A percentile compares a stretch with the other conserved stretches of the same genome.
These are phyloP conservation scores for Polymixis flavicincta DNA, from an alignment of 2,888 invertebrate species.

Conservation along the genomic window DNA sequence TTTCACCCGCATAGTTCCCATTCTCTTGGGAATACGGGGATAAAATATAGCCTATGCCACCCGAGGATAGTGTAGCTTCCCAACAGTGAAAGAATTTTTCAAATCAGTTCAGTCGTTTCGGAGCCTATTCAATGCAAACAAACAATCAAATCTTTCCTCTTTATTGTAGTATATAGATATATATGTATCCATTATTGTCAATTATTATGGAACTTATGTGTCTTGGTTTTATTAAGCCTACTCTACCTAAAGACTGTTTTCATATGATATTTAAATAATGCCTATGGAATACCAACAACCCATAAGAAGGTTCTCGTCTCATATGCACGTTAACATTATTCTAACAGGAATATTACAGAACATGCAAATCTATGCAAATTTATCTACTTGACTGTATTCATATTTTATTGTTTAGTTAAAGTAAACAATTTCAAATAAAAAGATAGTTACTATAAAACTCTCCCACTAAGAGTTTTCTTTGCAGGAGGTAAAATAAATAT, in stretches of 20 bases:
- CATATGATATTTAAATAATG: not conserved
- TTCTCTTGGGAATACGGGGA: no score
- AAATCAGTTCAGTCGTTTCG: no score
- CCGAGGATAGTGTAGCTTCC: no score
- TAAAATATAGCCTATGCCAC: no score
- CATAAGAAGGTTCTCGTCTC: not conserved
- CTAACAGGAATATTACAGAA: not conserved
- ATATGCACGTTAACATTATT: constrained; percentile 1
- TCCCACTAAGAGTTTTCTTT: not conserved
- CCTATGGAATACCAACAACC: not conserved
- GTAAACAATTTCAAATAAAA: not conserved
- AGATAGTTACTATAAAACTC: not conserved
- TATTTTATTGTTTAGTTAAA: not conserved
- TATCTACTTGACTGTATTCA: not conserved
- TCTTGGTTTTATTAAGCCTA: not conserved
- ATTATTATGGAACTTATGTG: not conserved
- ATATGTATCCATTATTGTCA: not conserved
- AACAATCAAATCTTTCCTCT: no score
- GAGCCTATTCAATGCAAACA: no score
- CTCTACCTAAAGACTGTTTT: not conserved
- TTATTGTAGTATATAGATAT: no score
- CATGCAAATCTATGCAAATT: constrained; percentile 21
- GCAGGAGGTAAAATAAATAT: not conserved
- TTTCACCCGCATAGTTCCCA: no score
- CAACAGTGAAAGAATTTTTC: no score